Conservation (phyloP, 1,140 invertebrate species). For the Aphis craccivora region DNA sequence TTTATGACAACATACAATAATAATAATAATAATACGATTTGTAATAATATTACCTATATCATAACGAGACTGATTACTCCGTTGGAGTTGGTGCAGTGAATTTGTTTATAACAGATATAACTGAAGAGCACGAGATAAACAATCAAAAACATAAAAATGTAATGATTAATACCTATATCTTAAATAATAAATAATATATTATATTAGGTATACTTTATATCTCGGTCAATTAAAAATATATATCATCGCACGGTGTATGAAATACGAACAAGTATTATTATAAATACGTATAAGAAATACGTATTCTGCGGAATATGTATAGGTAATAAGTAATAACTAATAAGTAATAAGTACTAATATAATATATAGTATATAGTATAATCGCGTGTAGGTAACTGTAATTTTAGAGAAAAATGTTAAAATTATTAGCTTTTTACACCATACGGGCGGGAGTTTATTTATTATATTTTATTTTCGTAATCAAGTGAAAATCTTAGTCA, state of each 20-base stretch:
- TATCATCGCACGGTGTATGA: background rate
- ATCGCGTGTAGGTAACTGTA: background rate
- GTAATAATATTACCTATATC: background rate
- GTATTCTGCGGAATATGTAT: background rate
- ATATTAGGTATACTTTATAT: background rate
- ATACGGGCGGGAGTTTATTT: background rate
- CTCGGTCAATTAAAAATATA: background rate
- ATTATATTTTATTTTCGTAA: background rate
- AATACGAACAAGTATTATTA: background rate
- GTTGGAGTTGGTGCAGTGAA: background rate
- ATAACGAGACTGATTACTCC: background rate
- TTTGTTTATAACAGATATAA: background rate
- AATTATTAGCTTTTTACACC: background rate
- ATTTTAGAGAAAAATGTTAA: background rate
- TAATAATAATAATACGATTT: background rate
- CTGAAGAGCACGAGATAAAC: background rate
- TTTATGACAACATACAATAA: background rate
- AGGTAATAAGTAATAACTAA: background rate
- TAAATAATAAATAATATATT: background rate
- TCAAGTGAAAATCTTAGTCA: background rate
- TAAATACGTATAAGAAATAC: background rate
- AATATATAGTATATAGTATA: background rate
- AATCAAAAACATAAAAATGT: background rate
- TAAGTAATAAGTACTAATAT: background rate
- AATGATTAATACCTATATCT: background rate